A percentile compares a stretch with the other conserved stretches of the same genome.
phyloP scores from a whole-genome alignment of 2,113 vertebrate genomes.

The Entomyzon cyanotis region DNA sequence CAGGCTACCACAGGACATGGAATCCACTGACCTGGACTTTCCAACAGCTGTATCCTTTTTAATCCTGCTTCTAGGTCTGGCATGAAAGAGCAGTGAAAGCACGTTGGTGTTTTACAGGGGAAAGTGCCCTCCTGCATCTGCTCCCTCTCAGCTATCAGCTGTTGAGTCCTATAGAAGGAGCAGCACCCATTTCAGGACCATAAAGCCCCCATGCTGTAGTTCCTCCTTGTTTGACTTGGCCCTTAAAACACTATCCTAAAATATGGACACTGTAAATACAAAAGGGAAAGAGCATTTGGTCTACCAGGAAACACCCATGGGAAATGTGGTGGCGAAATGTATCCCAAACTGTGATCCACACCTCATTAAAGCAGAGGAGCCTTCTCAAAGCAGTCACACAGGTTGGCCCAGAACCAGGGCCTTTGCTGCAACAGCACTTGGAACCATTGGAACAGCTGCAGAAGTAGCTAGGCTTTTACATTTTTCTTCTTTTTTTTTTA shows the following conservation, averaged over 20 bases:
- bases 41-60: not conserved
- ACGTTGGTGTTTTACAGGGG: not conserved
- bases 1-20: not conserved
- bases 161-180: not conserved
- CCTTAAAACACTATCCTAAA: not conserved
- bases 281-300: not conserved
- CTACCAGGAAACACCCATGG: not conserved
- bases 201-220: fast-evolving
- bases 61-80: not conserved
- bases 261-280: not conserved
- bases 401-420: constrained; percentile 26
- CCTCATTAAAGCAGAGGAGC: constrained; percentile 12
- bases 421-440: not conserved
- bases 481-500: not conserved
- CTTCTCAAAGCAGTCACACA: constrained; percentile 16
- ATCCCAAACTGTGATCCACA: not conserved
- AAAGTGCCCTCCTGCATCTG: not conserved
- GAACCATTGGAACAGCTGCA: constrained; percentile 10
- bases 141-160: not conserved
- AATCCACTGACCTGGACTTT: not conserved
- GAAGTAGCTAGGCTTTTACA: not conserved
- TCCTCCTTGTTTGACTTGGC: not conserved
- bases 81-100: not conserved
- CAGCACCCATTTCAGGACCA: not conserved
- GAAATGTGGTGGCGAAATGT: not conserved